These are phyloP conservation scores for Cheilosia impressa DNA, from an alignment of 2,888 invertebrate species.

Conservation along the genomic window DNA sequence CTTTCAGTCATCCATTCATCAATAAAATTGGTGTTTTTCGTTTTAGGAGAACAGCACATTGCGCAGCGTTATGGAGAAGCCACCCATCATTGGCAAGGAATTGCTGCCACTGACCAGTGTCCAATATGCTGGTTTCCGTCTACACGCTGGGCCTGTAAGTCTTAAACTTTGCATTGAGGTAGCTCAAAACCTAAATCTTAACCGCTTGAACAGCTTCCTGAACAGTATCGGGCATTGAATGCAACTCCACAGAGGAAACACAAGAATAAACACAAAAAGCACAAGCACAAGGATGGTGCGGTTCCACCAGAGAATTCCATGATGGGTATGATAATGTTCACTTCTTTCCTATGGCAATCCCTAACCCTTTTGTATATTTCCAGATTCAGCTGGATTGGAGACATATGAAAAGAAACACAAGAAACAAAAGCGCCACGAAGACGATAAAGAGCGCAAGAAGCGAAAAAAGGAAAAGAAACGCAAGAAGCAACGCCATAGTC, in stretches of 20 bases:
- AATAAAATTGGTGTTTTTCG: slow-evolving; percentile 19
- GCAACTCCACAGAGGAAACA: slow-evolving; percentile 96
- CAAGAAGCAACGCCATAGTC: slow-evolving; percentile 97
- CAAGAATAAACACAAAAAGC: slow-evolving; percentile 97
- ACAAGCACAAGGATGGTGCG: slow-evolving; percentile 95
- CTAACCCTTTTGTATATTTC: slow-evolving; percentile 29
- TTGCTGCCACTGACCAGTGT: slow-evolving; percentile 93
- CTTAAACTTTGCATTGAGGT: background rate
- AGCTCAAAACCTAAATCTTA: slow-evolving; percentile 16
- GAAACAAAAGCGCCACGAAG: slow-evolving; percentile 96
- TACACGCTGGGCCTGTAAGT: slow-evolving; percentile 94
- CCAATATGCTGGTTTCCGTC: slow-evolving; percentile 95
- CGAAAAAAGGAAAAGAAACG: slow-evolving; percentile 97
- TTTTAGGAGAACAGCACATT: slow-evolving; percentile 91
- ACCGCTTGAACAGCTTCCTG: slow-evolving; percentile 88
- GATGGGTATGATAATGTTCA: slow-evolving; percentile 85
- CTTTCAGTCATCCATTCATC: background rate
- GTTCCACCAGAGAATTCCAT: slow-evolving; percentile 90
- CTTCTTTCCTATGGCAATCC: background rate
- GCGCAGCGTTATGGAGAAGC: slow-evolving; percentile 97
- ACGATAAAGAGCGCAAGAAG: slow-evolving; percentile 96
- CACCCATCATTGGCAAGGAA: slow-evolving; percentile 96
- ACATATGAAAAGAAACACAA: slow-evolving; percentile 98
- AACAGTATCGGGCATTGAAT: slow-evolving; percentile 96
- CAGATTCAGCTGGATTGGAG: slow-evolving; percentile 88